These are phyloP conservation scores for Pampusana beccarii DNA, from an alignment of 2,113 vertebrate species.

Conservation along the genomic window DNA sequence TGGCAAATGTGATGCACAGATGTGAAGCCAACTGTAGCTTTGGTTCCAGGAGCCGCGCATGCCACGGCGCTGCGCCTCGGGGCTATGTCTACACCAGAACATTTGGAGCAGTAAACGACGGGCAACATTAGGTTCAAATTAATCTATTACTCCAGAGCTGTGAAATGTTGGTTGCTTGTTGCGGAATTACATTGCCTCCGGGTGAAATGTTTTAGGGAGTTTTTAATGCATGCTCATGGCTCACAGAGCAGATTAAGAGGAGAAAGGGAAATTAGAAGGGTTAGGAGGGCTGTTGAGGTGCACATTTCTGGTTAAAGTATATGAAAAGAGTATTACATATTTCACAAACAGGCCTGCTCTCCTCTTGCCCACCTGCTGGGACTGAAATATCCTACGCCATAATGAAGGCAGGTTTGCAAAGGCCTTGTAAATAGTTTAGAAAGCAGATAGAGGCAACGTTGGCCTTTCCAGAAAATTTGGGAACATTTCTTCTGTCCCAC, in stretches of 20 bases:
- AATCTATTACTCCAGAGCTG: constrained; percentile 88
- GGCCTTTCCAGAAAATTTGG: constrained; percentile 66
- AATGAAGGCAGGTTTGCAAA: constrained; percentile 87
- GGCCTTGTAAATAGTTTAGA: constrained; percentile 88
- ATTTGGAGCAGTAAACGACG: constrained; percentile 87
- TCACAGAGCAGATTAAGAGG: constrained; percentile 84
- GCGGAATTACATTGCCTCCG: constrained; percentile 86
- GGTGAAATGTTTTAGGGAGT: constrained; percentile 85
- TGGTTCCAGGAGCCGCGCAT: constrained; percentile 80
- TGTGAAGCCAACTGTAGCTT: constrained; percentile 87
- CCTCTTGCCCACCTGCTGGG: constrained; percentile 87
- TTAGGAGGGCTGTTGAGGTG: constrained; percentile 79
- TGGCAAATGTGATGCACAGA: constrained; percentile 91
- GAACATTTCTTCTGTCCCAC: background rate
- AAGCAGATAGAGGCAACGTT: constrained; percentile 78
- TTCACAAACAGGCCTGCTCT: constrained; percentile 81
- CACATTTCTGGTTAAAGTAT: constrained; percentile 86
- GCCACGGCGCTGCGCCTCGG: constrained; percentile 79
- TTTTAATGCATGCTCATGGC: constrained; percentile 91
- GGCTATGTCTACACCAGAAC: constrained; percentile 88
- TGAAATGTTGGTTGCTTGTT: constrained; percentile 88
- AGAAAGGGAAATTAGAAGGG: constrained; percentile 88
- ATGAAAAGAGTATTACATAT: constrained; percentile 85
- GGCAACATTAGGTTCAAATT: constrained; percentile 89
- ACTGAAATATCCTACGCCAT: constrained; percentile 85